Evolutionary conservation across 92 coral and sea anemone genomes (phyloP).

Genomic region (Muricea muricata): DNA sequence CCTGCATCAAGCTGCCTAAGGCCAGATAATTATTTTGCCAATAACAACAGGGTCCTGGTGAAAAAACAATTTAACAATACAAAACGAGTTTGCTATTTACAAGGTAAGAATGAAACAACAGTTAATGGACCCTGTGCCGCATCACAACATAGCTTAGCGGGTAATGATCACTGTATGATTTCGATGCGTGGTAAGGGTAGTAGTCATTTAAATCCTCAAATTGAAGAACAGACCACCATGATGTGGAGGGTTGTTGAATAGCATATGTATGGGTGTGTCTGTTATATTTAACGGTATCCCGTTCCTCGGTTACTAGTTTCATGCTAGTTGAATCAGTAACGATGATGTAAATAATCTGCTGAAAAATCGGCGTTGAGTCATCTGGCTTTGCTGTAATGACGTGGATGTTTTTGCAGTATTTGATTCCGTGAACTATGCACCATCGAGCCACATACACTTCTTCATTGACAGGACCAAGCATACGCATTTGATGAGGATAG

Average conservation of each 20-base stretch:
- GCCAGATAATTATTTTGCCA: no score
- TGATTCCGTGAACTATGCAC: not conserved
- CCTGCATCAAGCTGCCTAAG: no score
- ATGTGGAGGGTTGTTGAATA: not conserved
- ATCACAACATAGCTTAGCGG: not conserved
- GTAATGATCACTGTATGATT: not conserved
- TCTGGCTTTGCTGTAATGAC: not conserved
- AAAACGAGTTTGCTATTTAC: no score
- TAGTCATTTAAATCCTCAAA: not conserved
- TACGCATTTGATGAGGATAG: constrained; percentile 16
- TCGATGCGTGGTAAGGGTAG: not conserved
- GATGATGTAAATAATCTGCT: not conserved
- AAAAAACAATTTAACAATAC: no score
- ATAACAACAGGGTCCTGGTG: no score
- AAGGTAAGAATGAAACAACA: not conserved
- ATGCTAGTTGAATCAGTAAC: not conserved
- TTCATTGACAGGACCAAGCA: constrained; percentile 25
- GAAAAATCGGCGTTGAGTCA: not conserved
- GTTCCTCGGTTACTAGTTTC: not conserved
- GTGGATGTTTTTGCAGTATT: not conserved
- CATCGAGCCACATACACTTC: not conserved
- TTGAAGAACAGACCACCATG: not conserved
- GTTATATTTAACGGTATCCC: not conserved
- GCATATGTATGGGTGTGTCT: not conserved
- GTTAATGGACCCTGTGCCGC: not conserved